Evolutionary conservation across 2,113 vertebrate species (phyloP), one percentile per base, ranked within the genome.

Genomic region (Actenoides lindsayi): DNA sequence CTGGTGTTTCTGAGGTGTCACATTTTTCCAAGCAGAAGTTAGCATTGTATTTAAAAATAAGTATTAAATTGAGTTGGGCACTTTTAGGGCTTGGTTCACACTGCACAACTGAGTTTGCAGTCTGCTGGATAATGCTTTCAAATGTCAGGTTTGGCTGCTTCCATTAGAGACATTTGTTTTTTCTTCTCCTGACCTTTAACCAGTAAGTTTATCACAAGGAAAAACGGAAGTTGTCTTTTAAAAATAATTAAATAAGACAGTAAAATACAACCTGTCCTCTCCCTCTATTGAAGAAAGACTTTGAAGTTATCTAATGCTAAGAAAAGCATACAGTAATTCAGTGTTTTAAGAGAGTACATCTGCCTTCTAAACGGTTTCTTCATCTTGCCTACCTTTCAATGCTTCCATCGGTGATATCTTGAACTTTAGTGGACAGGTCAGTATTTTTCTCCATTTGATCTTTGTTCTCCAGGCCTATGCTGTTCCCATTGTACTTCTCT

Each of bases 401-500:
- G 90, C 83, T 98, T 11, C 98, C 98, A 57, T 98, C 98, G 60
- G 64, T 16, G 44, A 56, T 33, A 57, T 97, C 98, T 37, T 98
- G 97, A 37, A 97, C 97, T 90, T 97, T 98, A 93, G 83, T 88
- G 50, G 98, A 97, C 33, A 98, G 80, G 50, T 98, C 98, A 20
- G 94, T 89, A 90, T 89, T 96, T 76, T 97, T 98, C 65, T 96
- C 97, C 17, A 79, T 85, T 17, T 95, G 75, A 76, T 97, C 97
- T 74, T 97, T 98, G 57, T 96, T 98, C 76, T 98, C 98, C 79
- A 97, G 93, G 57, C 39, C 80, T 70, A 97, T 79, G 83, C 90
- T 98, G 88, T 96, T 99, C 62, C 98, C 99, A 67, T 99, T 99
- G 96, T 96, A 97, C 69, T 97, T 97, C 84, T 98, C 98, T 21